Evolutionary conservation across 1,140 invertebrate species (phyloP), one percentile per base, ranked within the genome.

Genomic region (Phortica variegata): DNA sequence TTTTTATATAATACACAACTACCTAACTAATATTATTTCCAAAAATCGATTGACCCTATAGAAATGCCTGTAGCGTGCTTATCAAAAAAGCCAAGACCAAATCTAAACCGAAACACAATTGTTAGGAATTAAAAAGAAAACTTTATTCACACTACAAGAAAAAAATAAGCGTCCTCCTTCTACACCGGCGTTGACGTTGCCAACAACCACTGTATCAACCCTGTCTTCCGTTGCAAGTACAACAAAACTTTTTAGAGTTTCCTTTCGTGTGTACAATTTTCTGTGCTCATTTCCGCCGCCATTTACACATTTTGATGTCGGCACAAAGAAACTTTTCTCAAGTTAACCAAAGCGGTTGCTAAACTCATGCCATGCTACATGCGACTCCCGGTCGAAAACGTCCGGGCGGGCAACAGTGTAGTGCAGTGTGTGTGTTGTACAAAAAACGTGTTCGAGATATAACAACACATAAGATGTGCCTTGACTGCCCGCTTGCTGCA

Each of bases 61-160:
- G 16, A 36, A 13, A 13, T 26, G 41, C 13, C 43, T 20, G 37
- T 41, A 59, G 55, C 9, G 47, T 4, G 33, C 16, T 5, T n/a
- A 52, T 16, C 7, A 29, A 18, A 20, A 15, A 34, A 51, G 42
- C 47, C 54, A 58, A 66, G 60, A 56, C 60, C 54, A 60, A 68
- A 63, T 68, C 65, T 58, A 68, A 68, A 63, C 63, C 60, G 58
- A 63, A 68, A 68, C 63, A 68, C 63, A 68, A 68, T 68, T 68
- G 63, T 63, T 68, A 53, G 65, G 60, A 68, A 68, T 68, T 68
- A 68, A 63, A 68, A 68, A 63, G 60, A 68, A 68, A 68, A 68
- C 63, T 68, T 68, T 68, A 68, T 69, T 68, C 63, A 68, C 68
- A 58, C 54, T 60, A 9, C 63, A 57, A 60, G 52, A 60, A n/a